Conservation (phyloP, 1,140 invertebrate genomes). For the Trialeurodes vaporariorum region DNA sequence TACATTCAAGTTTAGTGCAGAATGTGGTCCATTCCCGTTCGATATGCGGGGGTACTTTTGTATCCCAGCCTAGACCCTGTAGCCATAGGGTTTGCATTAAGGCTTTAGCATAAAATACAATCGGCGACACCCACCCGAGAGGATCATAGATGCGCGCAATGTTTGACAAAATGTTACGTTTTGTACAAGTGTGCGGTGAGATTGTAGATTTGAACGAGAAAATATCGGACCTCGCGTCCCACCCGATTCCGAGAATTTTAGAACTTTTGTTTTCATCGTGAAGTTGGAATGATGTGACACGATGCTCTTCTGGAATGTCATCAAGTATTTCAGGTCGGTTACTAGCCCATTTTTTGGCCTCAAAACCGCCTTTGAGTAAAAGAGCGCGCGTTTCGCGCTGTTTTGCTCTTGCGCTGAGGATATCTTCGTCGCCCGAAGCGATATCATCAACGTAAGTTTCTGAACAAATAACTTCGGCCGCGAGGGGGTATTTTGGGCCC, state of each 20-base stretch:
- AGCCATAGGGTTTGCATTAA: neutral
- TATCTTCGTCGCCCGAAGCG: neutral
- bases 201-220: neutral
- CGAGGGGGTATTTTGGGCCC: neutral
- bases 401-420: neutral
- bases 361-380: neutral
- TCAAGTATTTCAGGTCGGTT: neutral
- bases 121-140: neutral
- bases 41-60: neutral
- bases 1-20: no score
- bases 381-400: neutral
- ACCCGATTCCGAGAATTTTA: neutral
- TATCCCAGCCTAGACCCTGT: neutral
- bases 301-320: neutral
- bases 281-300: neutral
- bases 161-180: neutral
- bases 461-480: neutral
- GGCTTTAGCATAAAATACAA: neutral
- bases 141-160: neutral
- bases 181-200: neutral
- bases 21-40: neutral
- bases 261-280: neutral
- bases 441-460: neutral
- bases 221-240: neutral
- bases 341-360: neutral